These are phyloP conservation scores for Sarcophaga rosellei DNA, from an alignment of 2,888 invertebrate species.

Conservation along the genomic window DNA sequence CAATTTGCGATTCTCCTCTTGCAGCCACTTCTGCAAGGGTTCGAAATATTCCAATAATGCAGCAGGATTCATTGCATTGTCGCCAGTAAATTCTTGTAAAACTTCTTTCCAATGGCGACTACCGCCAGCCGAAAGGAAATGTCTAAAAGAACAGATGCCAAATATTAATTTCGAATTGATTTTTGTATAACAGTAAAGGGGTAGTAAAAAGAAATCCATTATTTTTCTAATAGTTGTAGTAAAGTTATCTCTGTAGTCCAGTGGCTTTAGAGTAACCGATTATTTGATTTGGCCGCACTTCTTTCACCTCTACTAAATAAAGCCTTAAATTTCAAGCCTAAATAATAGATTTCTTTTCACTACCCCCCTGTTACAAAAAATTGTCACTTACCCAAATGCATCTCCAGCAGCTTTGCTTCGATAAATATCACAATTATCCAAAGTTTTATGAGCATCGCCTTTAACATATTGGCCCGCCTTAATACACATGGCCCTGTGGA, in stretches of 20 bases:
- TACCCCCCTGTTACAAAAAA: too few relatives aligned
- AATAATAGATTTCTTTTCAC: too few relatives aligned
- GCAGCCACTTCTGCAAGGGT: conserved; percentile 89
- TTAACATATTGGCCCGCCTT: conserved; percentile 90
- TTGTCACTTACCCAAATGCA: conserved; percentile 82
- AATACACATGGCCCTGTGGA: conserved; percentile 87
- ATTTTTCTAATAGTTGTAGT: too few relatives aligned
- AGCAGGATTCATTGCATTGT: conserved; percentile 87
- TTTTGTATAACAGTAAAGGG: too few relatives aligned
- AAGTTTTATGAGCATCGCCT: conserved; percentile 84
- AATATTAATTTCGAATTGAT: too few relatives aligned
- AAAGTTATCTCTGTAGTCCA: too few relatives aligned
- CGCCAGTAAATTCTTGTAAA: conserved; percentile 90
- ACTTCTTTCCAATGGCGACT: conserved; percentile 91
- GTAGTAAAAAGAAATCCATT: too few relatives aligned
- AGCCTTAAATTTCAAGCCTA: too few relatives aligned
- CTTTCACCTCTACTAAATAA: too few relatives aligned
- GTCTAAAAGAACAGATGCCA: conserved; percentile 82
- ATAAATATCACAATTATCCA: conserved; percentile 94
- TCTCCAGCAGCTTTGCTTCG: conserved; percentile 90
- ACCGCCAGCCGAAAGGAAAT: conserved; percentile 86
- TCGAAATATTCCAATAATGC: conserved; percentile 91
- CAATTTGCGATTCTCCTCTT: conserved; percentile 86
- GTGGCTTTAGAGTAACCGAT: too few relatives aligned
- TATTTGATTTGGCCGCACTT: too few relatives aligned